phyloP scores from a whole-genome alignment of 1,140 invertebrate species.

The Microplitis mediator region DNA sequence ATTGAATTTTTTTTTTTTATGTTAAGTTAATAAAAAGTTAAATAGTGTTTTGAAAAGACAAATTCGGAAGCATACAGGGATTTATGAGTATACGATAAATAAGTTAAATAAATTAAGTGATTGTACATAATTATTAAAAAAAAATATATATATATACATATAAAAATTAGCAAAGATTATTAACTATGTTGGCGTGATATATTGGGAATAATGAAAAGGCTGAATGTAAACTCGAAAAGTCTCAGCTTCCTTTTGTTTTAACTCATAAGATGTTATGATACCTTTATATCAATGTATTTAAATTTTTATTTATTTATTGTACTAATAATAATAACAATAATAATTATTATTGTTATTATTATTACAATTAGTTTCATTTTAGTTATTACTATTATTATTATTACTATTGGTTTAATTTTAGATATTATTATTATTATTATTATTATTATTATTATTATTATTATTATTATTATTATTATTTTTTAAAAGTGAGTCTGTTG shows the following conservation, averaged over 20 bases:
- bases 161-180: background rate
- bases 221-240: slow-evolving; percentile 1
- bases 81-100: slow-evolving; percentile 34
- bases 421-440: slow-evolving; percentile 44
- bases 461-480: slow-evolving; percentile 51
- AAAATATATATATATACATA: background rate
- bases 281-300: background rate
- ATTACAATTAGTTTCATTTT: no score
- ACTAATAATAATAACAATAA: no score
- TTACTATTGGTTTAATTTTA: slow-evolving; percentile 19
- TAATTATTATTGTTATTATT: no score
- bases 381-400: slow-evolving; percentile 8
- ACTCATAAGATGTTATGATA: background rate
- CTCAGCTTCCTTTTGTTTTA: background rate
- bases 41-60: slow-evolving; percentile 56
- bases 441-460: slow-evolving; percentile 44
- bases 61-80: slow-evolving; percentile 65
- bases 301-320: no score
- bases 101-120: slow-evolving; percentile 12
- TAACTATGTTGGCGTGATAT: slow-evolving; percentile 3
- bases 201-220: slow-evolving; percentile 14
- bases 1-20: slow-evolving; percentile 1
- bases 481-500: slow-evolving; percentile 57
- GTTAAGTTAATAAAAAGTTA: slow-evolving; percentile 35
- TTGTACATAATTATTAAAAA: slow-evolving; percentile 25